phyloP scores from a whole-genome alignment of 1,140 invertebrate genomes.

The Heterodera schachtii region DNA sequence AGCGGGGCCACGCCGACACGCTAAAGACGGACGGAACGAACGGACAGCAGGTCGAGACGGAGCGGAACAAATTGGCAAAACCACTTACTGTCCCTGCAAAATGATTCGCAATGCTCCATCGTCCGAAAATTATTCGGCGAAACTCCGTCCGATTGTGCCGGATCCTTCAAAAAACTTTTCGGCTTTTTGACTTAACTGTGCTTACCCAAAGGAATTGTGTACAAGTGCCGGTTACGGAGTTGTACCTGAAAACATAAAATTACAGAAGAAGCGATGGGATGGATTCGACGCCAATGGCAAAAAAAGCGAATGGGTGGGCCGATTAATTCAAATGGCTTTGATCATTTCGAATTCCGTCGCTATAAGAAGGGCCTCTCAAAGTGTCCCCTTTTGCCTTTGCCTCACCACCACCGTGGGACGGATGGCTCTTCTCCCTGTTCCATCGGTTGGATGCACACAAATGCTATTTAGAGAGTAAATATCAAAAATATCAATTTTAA shows the following conservation, averaged over 20 bases:
- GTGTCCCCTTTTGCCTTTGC: slow-evolving; percentile 32
- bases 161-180: slow-evolving; percentile 29
- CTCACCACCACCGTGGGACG: slow-evolving; percentile 62
- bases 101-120: slow-evolving; percentile 60
- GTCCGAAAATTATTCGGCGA: slow-evolving; percentile 63
- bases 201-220: slow-evolving; percentile 57
- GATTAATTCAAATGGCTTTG: too few species aligned
- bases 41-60: background rate
- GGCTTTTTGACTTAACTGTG: too few species aligned
- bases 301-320: too few species aligned
- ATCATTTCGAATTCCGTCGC: too few species aligned
- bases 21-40: slow-evolving; percentile 40
- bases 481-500: too few species aligned
- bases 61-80: background rate
- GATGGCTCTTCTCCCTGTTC: slow-evolving; percentile 63
- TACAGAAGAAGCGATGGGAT: too few species aligned
- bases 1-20: slow-evolving; percentile 52
- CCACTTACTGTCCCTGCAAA: slow-evolving; percentile 60
- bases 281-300: too few species aligned
- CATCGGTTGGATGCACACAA: slow-evolving; percentile 62
- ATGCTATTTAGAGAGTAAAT: slow-evolving; percentile 37
- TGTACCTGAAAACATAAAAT: background rate
- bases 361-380: too few species aligned
- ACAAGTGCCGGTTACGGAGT: slow-evolving; percentile 57
- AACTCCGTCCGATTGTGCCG: slow-evolving; percentile 53